Evolutionary conservation across 1,140 invertebrate genomes (phyloP), one percentile per base, ranked within the genome.

Genomic region (Frieseomelitta varia): DNA sequence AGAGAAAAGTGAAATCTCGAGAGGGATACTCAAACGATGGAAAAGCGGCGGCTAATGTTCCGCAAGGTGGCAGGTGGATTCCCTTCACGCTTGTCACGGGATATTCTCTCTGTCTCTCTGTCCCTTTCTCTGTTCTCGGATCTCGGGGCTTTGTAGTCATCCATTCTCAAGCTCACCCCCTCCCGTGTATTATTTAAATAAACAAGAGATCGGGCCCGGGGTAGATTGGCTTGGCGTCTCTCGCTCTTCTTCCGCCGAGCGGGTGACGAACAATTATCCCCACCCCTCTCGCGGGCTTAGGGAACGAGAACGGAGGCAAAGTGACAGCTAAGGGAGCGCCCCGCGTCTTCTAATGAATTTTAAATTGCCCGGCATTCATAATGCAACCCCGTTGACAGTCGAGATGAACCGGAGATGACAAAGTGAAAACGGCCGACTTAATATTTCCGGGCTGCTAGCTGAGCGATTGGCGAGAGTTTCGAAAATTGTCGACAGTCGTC

Each of bases 261-360:
- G 47, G 81, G 92, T 93, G 93, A 94, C 92, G 93, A 94, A 94
- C 93, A 94, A 95, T 95, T 94, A 94, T 92, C 91, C 93, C 93
- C 86, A 84, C 92, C 86, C 92, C 93, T 85, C 84, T 91, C 85
- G 76, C 30, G 78, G 84, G 72, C 21, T 0, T 55, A 58, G 30
- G 83, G 79, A 81, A 84, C 53, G 77, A 73, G 79, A 56, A 71
- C 56, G 71, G 71, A 81, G 86, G 68, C 76, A 58, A 90, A 91
- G 88, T 91, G 92, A 92, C 91, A 91, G 88, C 89, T 80, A 63
- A 71, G 84, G 71, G 79, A 81, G 85, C 34, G 81, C 67, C 39
- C 77, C 81, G 73, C 91, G 86, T 83, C 87, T 91, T 90, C 91
- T 95, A 94, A 94, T 95, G 93, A 95, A 94, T 95, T 94, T 95